Conservation (phyloP, 2,888 invertebrate species). For the Eulithis prunata region DNA sequence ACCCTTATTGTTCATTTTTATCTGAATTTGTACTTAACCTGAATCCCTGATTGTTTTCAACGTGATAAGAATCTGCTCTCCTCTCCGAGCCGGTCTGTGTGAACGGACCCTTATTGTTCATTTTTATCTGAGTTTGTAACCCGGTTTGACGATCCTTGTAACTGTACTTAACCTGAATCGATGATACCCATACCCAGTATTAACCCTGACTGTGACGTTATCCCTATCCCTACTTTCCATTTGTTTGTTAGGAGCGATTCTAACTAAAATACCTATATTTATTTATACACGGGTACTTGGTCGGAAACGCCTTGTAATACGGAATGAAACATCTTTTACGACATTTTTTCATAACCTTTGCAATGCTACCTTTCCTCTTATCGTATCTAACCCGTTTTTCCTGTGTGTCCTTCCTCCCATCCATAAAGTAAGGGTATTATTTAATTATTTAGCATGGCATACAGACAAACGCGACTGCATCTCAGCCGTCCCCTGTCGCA, state of each 20-base stretch:
- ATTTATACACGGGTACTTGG: not conserved
- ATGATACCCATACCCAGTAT: too few relatives aligned
- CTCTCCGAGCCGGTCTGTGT: too few relatives aligned
- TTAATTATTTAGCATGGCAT: slow-evolving; percentile 89
- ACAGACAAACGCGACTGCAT: slow-evolving; percentile 93
- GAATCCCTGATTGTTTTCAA: too few relatives aligned
- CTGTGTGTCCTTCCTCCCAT: slow-evolving; percentile 53
- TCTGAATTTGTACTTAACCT: too few relatives aligned
- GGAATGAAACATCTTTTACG: slow-evolving; percentile 4
- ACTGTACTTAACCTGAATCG: too few relatives aligned
- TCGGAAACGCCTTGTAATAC: not conserved
- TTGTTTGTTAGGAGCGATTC: too few relatives aligned
- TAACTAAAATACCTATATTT: too few relatives aligned
- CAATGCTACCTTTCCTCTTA: slow-evolving; percentile 31
- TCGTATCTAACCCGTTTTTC: slow-evolving; percentile 42
- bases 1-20: too few relatives aligned
- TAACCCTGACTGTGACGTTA: too few relatives aligned
- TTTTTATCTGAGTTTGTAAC: not conserved
- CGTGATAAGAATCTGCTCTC: too few relatives aligned
- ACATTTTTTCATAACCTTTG: slow-evolving; percentile 32
- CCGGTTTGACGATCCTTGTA: not conserved
- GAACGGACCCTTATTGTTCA: slow-evolving; percentile 8
- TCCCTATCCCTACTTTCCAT: too few relatives aligned
- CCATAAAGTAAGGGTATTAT: slow-evolving; percentile 65
- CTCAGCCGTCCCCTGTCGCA: slow-evolving; percentile 91